Evolutionary conservation across 2,113 vertebrate genomes (phyloP).

Genomic region (Coturnix japonica): DNA sequence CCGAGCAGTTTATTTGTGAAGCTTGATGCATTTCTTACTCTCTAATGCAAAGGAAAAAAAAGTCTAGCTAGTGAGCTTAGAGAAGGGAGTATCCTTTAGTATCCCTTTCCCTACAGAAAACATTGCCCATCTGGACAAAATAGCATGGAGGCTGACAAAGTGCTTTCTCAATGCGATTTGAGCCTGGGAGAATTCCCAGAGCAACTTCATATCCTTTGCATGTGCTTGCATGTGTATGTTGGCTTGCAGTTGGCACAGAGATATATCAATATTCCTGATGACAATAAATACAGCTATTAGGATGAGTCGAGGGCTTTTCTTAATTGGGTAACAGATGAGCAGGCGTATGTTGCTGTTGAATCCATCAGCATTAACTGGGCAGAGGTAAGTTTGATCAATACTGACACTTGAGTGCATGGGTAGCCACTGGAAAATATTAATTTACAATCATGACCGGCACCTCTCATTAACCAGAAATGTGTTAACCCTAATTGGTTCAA

Average conservation of each 20-base stretch:
- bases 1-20: background rate
- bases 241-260: constrained; percentile 58
- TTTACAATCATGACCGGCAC: constrained; percentile 71
- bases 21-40: background rate
- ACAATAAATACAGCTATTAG: constrained; percentile 82
- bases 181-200: background rate
- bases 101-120: background rate
- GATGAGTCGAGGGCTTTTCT: constrained; percentile 77
- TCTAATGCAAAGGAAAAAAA: background rate
- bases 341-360: constrained; percentile 73
- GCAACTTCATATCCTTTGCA: background rate
- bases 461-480: constrained; percentile 70
- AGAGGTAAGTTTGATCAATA: constrained; percentile 81
- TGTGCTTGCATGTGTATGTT: constrained; percentile 5
- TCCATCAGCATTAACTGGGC: constrained; percentile 80
- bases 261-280: constrained; percentile 77
- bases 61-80: background rate
- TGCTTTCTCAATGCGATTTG: background rate
- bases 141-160: background rate
- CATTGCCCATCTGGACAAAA: background rate
- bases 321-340: constrained; percentile 84
- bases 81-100: background rate
- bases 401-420: constrained; percentile 76
- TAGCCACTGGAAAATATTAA: constrained; percentile 77
- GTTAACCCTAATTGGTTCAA: constrained; percentile 74